These are phyloP conservation scores for Setipinna tenuifilis DNA, from an alignment of 2,797 vertebrate genomes.

Conservation along the genomic window DNA sequence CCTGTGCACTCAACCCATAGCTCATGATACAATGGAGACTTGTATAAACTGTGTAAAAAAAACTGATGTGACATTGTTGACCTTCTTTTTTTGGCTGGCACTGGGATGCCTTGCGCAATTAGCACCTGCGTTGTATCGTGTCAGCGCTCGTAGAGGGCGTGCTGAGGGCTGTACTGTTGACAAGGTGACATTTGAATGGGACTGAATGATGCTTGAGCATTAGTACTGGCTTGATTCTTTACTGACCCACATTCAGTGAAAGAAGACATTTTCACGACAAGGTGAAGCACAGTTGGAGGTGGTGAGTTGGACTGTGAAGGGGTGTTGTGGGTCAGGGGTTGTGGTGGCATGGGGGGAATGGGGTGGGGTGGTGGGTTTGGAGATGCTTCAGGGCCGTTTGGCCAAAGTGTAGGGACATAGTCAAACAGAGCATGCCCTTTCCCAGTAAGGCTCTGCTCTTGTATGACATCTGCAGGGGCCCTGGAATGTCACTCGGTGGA, in stretches of 20 bases:
- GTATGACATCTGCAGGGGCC: constrained; percentile 19
- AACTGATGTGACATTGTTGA: background rate
- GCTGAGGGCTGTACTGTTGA: background rate
- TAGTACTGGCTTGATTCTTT: background rate
- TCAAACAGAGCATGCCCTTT: background rate
- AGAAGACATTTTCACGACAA: constrained; percentile 15
- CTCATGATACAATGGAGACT: background rate
- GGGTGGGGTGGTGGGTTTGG: too few relatives aligned
- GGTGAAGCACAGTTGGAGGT: background rate
- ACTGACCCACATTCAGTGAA: constrained; percentile 17
- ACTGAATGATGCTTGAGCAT: background rate
- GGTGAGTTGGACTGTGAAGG: background rate
- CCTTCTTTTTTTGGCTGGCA: background rate
- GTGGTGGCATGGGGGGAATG: too few relatives aligned
- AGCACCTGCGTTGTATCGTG: background rate
- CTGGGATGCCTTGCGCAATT: background rate
- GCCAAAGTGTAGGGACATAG: background rate
- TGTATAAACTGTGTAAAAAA: background rate
- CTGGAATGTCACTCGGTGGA: constrained; percentile 5
- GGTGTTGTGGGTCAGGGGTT: too few relatives aligned
- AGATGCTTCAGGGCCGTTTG: background rate
- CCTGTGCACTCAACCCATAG: background rate
- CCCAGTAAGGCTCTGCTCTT: background rate
- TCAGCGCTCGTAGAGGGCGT: background rate
- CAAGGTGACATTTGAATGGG: background rate